These are phyloP conservation scores for Amiota communis DNA, from an alignment of 2,888 invertebrate species.

Conservation along the genomic window DNA sequence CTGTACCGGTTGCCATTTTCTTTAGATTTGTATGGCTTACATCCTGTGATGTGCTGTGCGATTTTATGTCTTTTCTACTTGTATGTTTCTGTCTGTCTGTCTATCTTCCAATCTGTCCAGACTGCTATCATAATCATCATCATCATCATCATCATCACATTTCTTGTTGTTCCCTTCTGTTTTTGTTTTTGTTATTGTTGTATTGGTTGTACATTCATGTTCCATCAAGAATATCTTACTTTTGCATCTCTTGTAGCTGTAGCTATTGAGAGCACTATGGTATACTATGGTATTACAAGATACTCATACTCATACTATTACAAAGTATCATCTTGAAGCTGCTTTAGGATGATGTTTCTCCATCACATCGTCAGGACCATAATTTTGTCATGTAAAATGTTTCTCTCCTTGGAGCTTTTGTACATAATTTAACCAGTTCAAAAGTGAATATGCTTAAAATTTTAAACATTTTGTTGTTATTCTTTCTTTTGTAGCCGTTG, in stretches of 20 bases:
- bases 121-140: too few species aligned
- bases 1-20: not conserved
- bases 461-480: not conserved
- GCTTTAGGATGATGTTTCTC: not conserved
- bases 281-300: not conserved
- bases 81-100: not conserved
- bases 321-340: not conserved
- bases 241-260: not conserved
- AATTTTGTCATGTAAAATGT: too few species aligned
- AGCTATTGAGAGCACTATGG: not conserved
- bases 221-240: too few species aligned
- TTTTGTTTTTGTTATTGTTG: not conserved
- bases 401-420: too few species aligned
- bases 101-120: too few species aligned
- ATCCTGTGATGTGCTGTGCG: not conserved
- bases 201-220: too few species aligned
- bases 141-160: not conserved
- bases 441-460: conserved; percentile 17
- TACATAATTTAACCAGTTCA: conserved; percentile 16
- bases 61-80: not conserved
- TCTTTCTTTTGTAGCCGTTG: not conserved
- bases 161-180: not conserved
- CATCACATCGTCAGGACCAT: too few species aligned
- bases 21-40: not conserved
- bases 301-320: not conserved